Base-by-base conservation (phyloP, 2,888 invertebrate genomes). In the Saturnia pavonia region DNA sequence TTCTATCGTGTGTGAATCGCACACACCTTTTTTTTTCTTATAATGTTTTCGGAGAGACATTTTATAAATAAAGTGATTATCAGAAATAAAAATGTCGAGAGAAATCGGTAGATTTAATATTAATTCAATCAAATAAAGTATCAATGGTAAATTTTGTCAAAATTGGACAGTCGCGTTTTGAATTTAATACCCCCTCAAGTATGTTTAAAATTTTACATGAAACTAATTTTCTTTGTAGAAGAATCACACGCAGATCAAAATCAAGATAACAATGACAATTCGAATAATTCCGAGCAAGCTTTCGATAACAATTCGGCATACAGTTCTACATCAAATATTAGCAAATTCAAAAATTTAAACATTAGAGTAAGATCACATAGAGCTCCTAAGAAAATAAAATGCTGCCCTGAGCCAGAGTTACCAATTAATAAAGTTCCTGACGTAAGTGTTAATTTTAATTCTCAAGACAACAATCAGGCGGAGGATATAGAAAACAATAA, bases 341-440 rank as follows among this genome's bases (percentile, higher is more conserved):
- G 72, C 54, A 82, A 75, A 71, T 75, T 83, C 22, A 78, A 78
- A 69, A 72, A 70, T 22, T 77, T 74, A 69, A 74, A 72, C 34
- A 70, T 80, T 1, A 78, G 71, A 67, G 67, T 84, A 12, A 78
- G 73, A 72, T 80, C 83, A 25, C 85, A 85, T 65, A 77, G 74
- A 73, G 71, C 69, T 70, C 78, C 74, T 25, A 77, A 70, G n/a
- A 70, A 54, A 51, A 67, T 25, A 42, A 57, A 54, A 25, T 70
- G 65, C 40, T 66, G 67, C 19, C 16, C 42, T 1, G 42, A 70
- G 4, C 27, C 27, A 19, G 19, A 70, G 16, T 3, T 40, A n/a
- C 19, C n/a, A 19, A 19, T 12, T 8, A 40, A 40, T 11, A 65
- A n/a, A 65, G 16, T 7, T n/a, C 7, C n/a, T n/a, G 65, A 1